phyloP scores from a whole-genome alignment of 1,140 invertebrate genomes.

The Palaemon carinicauda region DNA sequence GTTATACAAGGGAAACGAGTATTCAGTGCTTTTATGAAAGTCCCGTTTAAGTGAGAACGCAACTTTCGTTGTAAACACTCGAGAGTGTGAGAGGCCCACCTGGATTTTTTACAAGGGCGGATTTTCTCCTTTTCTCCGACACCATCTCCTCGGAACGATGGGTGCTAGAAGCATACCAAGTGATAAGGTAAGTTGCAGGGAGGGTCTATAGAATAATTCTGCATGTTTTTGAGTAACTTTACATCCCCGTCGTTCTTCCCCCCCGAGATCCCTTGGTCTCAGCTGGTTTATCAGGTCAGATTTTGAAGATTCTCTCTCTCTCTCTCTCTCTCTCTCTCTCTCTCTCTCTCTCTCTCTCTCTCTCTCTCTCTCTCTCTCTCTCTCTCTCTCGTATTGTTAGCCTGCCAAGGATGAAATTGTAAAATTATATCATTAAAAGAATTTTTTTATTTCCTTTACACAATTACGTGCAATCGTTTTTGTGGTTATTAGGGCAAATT shows the following conservation, averaged over 20 bases:
- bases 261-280: not conserved
- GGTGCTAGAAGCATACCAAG: not conserved
- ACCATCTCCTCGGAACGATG: not conserved
- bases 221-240: not conserved
- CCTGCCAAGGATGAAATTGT: too few species aligned
- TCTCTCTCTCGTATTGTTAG: constrained; percentile 29
- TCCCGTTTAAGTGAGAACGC: not conserved
- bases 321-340: too few species aligned
- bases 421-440: too few species aligned
- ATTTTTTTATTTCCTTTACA: too few species aligned
- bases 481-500: too few species aligned
- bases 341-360: constrained; percentile 5
- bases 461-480: too few species aligned
- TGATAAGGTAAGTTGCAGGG: not conserved
- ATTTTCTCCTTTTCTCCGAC: not conserved
- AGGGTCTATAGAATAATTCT: too few species aligned
- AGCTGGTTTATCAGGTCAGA: too few species aligned
- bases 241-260: not conserved
- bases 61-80: not conserved
- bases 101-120: not conserved
- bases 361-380: constrained; percentile 10
- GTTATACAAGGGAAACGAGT: too few species aligned
- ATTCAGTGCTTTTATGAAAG: too few species aligned
- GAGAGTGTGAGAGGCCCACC: not conserved
- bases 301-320: too few species aligned